These are phyloP conservation scores for Thaleichthys pacificus DNA, from an alignment of 2,797 vertebrate species.

Conservation along the genomic window DNA sequence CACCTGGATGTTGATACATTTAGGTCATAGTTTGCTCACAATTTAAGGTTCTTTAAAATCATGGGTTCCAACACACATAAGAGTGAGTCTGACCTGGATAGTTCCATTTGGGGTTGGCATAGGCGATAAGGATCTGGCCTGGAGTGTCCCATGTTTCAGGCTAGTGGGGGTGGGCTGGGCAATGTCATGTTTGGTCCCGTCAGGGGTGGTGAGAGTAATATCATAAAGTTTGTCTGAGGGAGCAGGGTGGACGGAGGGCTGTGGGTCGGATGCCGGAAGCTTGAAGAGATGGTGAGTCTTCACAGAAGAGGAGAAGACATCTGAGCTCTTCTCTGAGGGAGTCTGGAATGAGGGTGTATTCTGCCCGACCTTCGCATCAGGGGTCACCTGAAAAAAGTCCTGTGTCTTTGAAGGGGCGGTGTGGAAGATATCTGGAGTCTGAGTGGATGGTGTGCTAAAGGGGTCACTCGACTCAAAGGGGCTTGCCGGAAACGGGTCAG, in stretches of 20 bases:
- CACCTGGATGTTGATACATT: too few species aligned
- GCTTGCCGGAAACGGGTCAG: neutral
- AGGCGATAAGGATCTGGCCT: slow-evolving; percentile 21
- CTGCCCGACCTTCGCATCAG: neutral
- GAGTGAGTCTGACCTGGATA: slow-evolving; percentile 32
- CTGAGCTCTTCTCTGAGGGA: slow-evolving; percentile 14
- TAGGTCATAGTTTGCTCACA: neutral
- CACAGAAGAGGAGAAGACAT: neutral
- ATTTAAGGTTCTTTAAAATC: neutral
- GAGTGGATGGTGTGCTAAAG: slow-evolving; percentile 21
- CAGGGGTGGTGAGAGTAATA: slow-evolving; percentile 44
- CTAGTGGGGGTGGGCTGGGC: slow-evolving; percentile 48
- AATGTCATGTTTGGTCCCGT: slow-evolving; percentile 37
- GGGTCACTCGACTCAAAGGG: slow-evolving; percentile 30
- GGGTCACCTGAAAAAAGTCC: slow-evolving; percentile 26
- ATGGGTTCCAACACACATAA: too few species aligned
- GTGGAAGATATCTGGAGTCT: slow-evolving; percentile 49
- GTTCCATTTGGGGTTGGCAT: slow-evolving; percentile 25
- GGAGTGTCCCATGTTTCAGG: slow-evolving; percentile 5
- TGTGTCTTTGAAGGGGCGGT: neutral
- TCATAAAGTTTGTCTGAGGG: neutral
- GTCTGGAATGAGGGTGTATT: slow-evolving; percentile 14
- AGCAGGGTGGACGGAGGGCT: neutral
- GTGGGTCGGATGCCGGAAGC: neutral
- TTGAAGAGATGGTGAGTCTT: slow-evolving; percentile 16